Evolutionary conservation across 2,888 invertebrate species (phyloP).

Genomic region (Agrotis segetum): DNA sequence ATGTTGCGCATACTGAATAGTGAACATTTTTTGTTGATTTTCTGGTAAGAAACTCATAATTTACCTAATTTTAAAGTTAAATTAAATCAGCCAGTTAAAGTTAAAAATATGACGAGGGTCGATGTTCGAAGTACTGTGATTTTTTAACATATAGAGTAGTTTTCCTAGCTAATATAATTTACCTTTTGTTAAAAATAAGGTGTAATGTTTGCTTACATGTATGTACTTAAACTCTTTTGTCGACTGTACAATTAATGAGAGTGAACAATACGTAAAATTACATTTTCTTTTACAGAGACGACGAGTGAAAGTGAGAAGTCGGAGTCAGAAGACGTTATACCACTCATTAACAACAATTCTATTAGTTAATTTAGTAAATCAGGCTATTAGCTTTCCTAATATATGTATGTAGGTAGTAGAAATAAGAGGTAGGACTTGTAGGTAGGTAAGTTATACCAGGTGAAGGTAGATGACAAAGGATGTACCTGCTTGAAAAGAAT

Average conservation of each 20-base stretch:
- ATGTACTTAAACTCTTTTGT: not conserved
- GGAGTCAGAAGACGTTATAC: constrained; percentile 79
- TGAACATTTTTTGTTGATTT: not conserved
- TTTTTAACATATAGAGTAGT: too few species aligned
- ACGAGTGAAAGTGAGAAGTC: constrained; percentile 85
- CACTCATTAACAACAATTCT: constrained; percentile 79
- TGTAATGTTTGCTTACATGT: not conserved
- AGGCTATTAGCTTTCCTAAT: constrained; percentile 10
- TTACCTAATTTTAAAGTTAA: too few species aligned
- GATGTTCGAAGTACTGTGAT: too few species aligned
- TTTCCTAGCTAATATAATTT: not conserved
- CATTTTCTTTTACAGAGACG: constrained; percentile 75
- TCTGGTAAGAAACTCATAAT: too few species aligned
- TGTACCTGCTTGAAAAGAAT: not conserved
- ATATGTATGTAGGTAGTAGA: not conserved
- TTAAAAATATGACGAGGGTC: too few species aligned
- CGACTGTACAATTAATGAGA: constrained; percentile 5
- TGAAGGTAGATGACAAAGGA: constrained; percentile 14
- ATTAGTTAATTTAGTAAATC: constrained; percentile 60
- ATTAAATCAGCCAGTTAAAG: too few species aligned
- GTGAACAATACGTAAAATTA: not conserved
- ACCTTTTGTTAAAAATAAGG: not conserved
- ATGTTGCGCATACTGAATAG: not conserved
- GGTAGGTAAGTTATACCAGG: constrained; percentile 11
- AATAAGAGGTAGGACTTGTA: not conserved